Evolutionary conservation across 2,113 vertebrate genomes (phyloP).

Genomic region (Trichomycterus rosablanca): DNA sequence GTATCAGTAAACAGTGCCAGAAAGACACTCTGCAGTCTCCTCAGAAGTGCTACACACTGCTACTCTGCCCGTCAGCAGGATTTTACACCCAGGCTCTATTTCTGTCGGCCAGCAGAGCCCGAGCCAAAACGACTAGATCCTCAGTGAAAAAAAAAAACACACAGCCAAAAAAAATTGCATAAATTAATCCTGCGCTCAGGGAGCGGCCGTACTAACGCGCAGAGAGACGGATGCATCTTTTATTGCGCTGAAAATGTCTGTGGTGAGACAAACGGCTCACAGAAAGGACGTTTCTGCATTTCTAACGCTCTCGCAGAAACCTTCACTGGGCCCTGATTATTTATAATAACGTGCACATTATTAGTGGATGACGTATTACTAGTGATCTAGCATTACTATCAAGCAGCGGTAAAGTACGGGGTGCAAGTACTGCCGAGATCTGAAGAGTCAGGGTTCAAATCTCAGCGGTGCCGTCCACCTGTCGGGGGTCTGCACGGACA

Average conservation of each 20-base stretch:
- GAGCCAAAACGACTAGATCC: constrained; percentile 6
- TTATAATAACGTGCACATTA: too few relatives aligned
- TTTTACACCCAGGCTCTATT: constrained; percentile 18
- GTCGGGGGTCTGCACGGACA: too few relatives aligned
- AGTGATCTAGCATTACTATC: too few relatives aligned
- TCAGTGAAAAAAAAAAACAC: too few relatives aligned
- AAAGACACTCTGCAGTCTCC: neutral
- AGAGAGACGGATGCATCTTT: neutral
- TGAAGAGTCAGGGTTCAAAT: too few relatives aligned
- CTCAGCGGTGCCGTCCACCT: too few relatives aligned
- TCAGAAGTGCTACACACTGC: neutral
- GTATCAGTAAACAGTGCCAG: neutral
- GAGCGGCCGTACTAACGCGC: too few relatives aligned
- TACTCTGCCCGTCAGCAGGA: constrained; percentile 5
- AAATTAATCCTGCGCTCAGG: neutral
- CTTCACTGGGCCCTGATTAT: too few relatives aligned
- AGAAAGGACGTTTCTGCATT: neutral
- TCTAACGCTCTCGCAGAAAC: too few relatives aligned
- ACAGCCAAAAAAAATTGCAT: neutral
- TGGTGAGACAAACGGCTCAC: neutral
- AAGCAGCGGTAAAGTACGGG: too few relatives aligned
- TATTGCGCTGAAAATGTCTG: neutral
- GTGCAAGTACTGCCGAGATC: too few relatives aligned
- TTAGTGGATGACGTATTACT: too few relatives aligned
- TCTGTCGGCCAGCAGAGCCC: neutral